A percentile compares a stretch with the other conserved stretches of the same genome.
phyloP scores from a whole-genome alignment of 2,113 vertebrate genomes.

The Mobula birostris region DNA sequence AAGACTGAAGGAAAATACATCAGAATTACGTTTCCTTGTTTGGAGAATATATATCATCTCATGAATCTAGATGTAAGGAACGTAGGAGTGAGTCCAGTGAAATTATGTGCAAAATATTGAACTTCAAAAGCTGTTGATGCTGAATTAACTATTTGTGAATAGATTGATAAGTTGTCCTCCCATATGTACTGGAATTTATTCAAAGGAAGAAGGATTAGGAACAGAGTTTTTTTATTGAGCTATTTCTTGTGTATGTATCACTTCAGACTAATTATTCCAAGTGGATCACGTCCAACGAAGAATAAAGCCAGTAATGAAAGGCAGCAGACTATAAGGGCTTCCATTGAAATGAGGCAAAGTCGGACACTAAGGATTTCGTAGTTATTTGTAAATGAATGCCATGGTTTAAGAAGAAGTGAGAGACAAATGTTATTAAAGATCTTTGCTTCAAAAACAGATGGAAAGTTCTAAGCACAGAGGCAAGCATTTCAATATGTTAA shows the following conservation, averaged over 20 bases:
- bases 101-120: not conserved
- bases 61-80: not conserved
- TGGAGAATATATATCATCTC: not conserved
- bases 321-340: not conserved
- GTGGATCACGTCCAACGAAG: conserved; percentile 13
- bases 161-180: not conserved
- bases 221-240: not conserved
- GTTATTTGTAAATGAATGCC: conserved; percentile 28
- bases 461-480: not conserved
- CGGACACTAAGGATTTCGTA: not conserved
- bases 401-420: not conserved
- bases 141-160: not conserved
- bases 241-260: not conserved
- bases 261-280: not conserved
- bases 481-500: not conserved
- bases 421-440: not conserved
- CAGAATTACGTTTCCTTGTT: not conserved
- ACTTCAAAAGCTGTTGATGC: not conserved
- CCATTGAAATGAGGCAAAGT: conserved; percentile 12
- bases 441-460: not conserved
- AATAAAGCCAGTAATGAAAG: conserved; percentile 24
- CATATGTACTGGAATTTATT: not conserved
- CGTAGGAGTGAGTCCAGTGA: not conserved
- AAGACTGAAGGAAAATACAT: not conserved
- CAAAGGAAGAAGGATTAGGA: not conserved